A percentile compares a stretch with the other conserved stretches of the same genome.
Conservation (phyloP, 1,140 invertebrate species). For the Trialeurodes vaporariorum region DNA sequence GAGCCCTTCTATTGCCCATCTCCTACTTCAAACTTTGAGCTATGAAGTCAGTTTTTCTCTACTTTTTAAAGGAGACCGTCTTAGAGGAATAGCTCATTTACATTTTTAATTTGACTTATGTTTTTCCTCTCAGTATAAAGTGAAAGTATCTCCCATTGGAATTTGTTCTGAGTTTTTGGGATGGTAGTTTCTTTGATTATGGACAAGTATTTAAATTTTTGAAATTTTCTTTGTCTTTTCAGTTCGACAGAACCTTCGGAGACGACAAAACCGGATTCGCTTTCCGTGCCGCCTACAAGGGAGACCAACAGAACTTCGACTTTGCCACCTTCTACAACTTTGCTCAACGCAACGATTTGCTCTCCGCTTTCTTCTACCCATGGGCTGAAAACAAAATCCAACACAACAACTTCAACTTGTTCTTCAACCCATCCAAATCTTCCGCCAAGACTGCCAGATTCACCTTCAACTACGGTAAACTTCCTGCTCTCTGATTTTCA, state of each 20-base stretch:
- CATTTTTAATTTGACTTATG: no score
- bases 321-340: slow-evolving; percentile 11
- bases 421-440: slow-evolving; percentile 23
- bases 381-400: slow-evolving; percentile 15
- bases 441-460: slow-evolving; percentile 23
- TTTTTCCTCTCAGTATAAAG: no score
- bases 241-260: slow-evolving; percentile 18
- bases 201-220: no score
- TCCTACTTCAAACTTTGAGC: no score
- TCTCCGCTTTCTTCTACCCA: not conserved
- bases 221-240: slow-evolving; percentile 1
- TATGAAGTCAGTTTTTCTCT: no score
- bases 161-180: not conserved
- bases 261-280: slow-evolving; percentile 32
- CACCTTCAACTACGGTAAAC: slow-evolving; percentile 17
- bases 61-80: no score
- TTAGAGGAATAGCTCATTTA: no score
- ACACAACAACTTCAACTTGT: slow-evolving; percentile 19
- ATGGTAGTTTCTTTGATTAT: not conserved
- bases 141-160: no score
- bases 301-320: slow-evolving; percentile 33
- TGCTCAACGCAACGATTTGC: slow-evolving; percentile 12
- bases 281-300: slow-evolving; percentile 38
- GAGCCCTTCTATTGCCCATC: no score
- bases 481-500: no score